Percentiles rank a stretch among this genome's conserved stretches.
Evolutionary conservation across 2,888 invertebrate genomes (phyloP).

Genomic region (Acrobasis suavella): DNA sequence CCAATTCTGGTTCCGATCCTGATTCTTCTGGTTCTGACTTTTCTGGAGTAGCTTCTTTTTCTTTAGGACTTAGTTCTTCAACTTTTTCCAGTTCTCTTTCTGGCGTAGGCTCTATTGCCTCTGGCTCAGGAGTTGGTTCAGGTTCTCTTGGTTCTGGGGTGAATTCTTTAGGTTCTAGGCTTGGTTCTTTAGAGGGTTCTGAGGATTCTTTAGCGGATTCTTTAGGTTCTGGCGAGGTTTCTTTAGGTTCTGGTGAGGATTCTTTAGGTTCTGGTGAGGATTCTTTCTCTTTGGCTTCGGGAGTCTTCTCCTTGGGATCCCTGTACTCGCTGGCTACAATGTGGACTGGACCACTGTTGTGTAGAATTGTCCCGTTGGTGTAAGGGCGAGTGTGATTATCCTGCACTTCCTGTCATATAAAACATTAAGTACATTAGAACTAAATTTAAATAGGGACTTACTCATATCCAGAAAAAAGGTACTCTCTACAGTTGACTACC

Average conservation of each 20-base stretch:
- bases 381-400: conserved; percentile 70
- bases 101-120: conserved; percentile 34
- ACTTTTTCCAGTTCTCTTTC: conserved; percentile 33
- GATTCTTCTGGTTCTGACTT: conserved; percentile 32
- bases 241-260: conserved; percentile 5
- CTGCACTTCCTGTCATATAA: conserved; percentile 61
- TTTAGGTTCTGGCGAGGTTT: conserved; percentile 33
- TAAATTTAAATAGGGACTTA: no score
- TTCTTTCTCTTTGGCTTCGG: conserved; percentile 40
- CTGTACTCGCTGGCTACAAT: conserved; percentile 69
- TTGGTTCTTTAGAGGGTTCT: conserved; percentile 34
- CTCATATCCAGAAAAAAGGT: no score
- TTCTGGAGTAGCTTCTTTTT: conserved; percentile 21
- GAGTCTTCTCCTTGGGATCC: conserved; percentile 53
- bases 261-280: conserved; percentile 24
- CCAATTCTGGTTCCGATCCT: conserved; percentile 31
- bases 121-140: conserved; percentile 21
- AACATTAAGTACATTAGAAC: not conserved
- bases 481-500: no score
- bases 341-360: conserved; percentile 67
- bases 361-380: conserved; percentile 70
- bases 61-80: conserved; percentile 28
- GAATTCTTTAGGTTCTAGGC: conserved; percentile 35
- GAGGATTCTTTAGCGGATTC: conserved; percentile 33
- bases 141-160: conserved; percentile 30